Evolutionary conservation across 35 echinoderm and acorn worm genomes (phyloP), one percentile per base, ranked within the genome.

Genomic region (Amphiura filiformis): DNA sequence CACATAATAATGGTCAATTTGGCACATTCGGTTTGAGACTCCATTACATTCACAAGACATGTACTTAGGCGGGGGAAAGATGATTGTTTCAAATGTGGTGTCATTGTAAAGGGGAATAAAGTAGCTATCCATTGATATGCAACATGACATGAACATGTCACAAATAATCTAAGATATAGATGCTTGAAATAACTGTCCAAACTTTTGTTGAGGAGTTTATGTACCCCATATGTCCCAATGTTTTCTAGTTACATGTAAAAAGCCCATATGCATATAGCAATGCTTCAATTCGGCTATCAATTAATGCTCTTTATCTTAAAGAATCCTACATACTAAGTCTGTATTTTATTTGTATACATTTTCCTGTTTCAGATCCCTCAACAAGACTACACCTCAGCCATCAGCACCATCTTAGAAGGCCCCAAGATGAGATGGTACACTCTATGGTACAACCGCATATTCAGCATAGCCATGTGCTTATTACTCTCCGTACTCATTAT

Each of bases 351-450:
- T 42, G n/a, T 11, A 39, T 80, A 57, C 31, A 14, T 18, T n/a
- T 81, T 23, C 0, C 0, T 30, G 13, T 30, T 91, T 49, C 64
- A 95, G 93, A 81, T 95, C 38, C 93, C 93, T 80, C 93, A 95
- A 65, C 81, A 84, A 14, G 93, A 95, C 75, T 95, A 85, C 80
- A 95, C 93, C 1, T 40, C 84, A 22, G 90, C 89, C 31, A 83
- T 95, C 30, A 80, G 65, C 7, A 49, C 85, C 89, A 84, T 95
- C 75, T 18, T 95, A 23, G 93, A 95, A 11, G 86, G 88, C 13
- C 85, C 78, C 28, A 95, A 95, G 85, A 95, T 95, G 93, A 77
- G 86, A 18, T 92, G 90, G 89, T 91, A 95, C 89, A 91, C 93
- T 1, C 76, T 95, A 4, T 95, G 93, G 93, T 95, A 91, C 80